phyloP scores from a whole-genome alignment of 1,140 invertebrate genomes.

The Babylonia areolata region DNA sequence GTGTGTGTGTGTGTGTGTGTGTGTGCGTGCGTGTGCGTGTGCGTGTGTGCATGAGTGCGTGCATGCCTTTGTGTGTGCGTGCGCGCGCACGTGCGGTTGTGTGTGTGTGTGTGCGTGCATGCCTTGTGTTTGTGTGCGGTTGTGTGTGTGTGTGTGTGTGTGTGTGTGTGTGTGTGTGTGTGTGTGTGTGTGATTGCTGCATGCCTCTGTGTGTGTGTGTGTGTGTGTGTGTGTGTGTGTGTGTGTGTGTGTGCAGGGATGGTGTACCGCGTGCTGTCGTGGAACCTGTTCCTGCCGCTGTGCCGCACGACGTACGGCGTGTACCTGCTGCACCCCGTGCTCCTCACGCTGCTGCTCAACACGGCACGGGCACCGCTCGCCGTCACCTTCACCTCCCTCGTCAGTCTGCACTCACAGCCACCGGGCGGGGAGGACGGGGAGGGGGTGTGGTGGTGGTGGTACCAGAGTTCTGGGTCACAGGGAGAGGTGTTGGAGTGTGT shows the following conservation, averaged over 20 bases:
- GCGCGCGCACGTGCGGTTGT: neutral
- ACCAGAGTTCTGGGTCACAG: too few species aligned
- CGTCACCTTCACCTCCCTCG: constrained; percentile 1
- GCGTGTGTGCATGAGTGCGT: constrained; percentile 14
- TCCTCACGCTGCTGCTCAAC: constrained; percentile 71
- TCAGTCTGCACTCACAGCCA: too few species aligned
- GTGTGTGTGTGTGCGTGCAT: constrained; percentile 14
- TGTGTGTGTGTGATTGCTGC: neutral
- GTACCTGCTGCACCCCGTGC: constrained; percentile 79
- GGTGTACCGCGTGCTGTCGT: constrained; percentile 55
- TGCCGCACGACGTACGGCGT: constrained; percentile 59
- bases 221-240: constrained; percentile 10
- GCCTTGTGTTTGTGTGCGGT: neutral
- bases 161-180: neutral
- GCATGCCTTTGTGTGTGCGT: neutral
- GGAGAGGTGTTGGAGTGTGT: too few species aligned
- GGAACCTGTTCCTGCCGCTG: constrained; percentile 54
- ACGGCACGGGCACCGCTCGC: constrained; percentile 15
- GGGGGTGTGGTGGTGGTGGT: too few species aligned
- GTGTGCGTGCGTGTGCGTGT: constrained; percentile 22
- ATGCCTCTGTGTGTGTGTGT: constrained; percentile 16
- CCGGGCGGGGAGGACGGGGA: too few species aligned
- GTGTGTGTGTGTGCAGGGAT: constrained; percentile 47
- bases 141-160: constrained; percentile 15
- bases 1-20: constrained; percentile 30